Evolutionary conservation across 2,797 vertebrate species (phyloP), one percentile per base, ranked within the genome.

Genomic region (Myotis findleyi): DNA sequence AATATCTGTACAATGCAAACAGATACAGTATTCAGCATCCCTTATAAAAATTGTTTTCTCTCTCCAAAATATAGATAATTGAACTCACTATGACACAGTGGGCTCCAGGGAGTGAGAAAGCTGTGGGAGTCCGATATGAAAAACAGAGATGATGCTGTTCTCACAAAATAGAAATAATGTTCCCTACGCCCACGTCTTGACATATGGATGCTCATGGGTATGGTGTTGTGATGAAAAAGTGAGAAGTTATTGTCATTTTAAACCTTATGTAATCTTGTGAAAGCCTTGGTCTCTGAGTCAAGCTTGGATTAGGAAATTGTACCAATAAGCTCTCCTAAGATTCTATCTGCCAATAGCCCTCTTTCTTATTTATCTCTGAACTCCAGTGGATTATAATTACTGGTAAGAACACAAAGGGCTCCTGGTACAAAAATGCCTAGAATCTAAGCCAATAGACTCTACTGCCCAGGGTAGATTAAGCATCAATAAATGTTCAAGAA

Each of bases 131-230:
- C 72, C 73, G 27, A 38, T 80, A 87, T 90, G 51, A 87, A 75
- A 93, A 89, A 73, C 30, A 23, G 57, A 82, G 59, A 83, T 33
- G 71, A 71, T 71, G 71, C 64, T 93, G 1, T 89, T 97, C 91
- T 93, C 81, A 66, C 59, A 87, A 93, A 85, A 89, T 53, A 92
- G 91, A 96, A 93, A 92, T 84, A 87, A 92, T 84, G 71, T 92
- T 92, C 71, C 64, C 33, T 85, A 47, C 80, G 87, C 94, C 93
- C 84, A 95, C 84, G 64, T 76, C 66, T 66, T 90, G 85, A 95
- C 94, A 95, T 93, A 87, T 76, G 88, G 69, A 87, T 53, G 57
- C 30, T 73, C 41, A 89, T 68, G 84, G 13, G 64, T 79, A 75
- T 92, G 80, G 49, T 82, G 79, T 89, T 82, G 66, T 83, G 72